These are phyloP conservation scores for Caenorhabditis doughertyi DNA, from an alignment of 2,888 invertebrate genomes.

Conservation along the genomic window DNA sequence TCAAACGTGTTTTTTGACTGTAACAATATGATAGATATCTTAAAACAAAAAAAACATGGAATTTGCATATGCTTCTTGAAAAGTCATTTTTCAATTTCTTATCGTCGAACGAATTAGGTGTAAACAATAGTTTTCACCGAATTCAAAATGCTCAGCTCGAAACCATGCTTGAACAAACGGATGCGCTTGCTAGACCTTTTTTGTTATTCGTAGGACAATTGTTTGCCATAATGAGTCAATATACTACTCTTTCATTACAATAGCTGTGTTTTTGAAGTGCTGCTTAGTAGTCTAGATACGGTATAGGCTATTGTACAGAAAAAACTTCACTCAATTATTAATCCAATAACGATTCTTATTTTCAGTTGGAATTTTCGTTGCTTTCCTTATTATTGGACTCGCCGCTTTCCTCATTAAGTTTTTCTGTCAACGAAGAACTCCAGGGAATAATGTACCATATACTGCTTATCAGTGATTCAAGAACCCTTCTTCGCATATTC, in stretches of 20 bases:
- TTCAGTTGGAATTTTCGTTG: slow-evolving; percentile 60
- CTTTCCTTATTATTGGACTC: slow-evolving; percentile 46
- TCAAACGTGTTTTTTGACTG: too few species aligned
- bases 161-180: neutral
- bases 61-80: too few species aligned
- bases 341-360: neutral
- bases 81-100: too few species aligned
- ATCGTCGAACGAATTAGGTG: too few species aligned
- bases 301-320: too few species aligned
- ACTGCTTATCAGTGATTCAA: slow-evolving; percentile 35
- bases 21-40: too few species aligned
- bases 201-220: too few species aligned
- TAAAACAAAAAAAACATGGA: too few species aligned
- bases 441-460: slow-evolving; percentile 52
- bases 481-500: neutral
- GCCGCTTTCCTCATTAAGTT: slow-evolving; percentile 38
- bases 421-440: slow-evolving; percentile 28
- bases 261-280: neutral
- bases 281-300: too few species aligned
- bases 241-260: neutral
- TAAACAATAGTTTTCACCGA: too few species aligned
- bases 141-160: neutral
- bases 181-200: neutral
- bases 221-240: neutral
- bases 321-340: neutral